Conservation (phyloP, 2,888 invertebrate species). For the Oeneis ivallda region DNA sequence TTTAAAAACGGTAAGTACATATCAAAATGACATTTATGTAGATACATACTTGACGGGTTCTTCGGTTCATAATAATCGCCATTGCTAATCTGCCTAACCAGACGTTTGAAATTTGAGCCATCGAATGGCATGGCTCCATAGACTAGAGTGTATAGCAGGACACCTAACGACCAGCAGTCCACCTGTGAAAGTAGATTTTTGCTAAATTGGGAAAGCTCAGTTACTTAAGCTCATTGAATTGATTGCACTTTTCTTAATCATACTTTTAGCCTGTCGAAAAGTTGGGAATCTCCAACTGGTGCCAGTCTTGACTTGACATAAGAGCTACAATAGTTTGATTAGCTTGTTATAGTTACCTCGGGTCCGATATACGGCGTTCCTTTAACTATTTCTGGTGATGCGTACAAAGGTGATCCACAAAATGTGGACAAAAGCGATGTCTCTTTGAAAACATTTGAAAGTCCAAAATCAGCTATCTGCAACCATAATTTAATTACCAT, state of each 20-base stretch:
- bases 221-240: not conserved
- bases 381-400: constrained; percentile 98
- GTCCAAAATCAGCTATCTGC: constrained; percentile 98
- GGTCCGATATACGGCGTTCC: constrained; percentile 98
- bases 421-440: constrained; percentile 93
- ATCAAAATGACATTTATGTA: not conserved
- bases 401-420: constrained; percentile 97
- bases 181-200: constrained; percentile 59
- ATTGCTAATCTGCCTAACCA: constrained; percentile 97
- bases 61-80: constrained; percentile 99
- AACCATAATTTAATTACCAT: constrained; percentile 39
- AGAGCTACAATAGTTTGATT: not conserved
- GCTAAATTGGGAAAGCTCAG: not conserved
- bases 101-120: constrained; percentile 97
- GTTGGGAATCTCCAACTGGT: too few species aligned
- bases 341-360: constrained; percentile 85
- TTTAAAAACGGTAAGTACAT: not conserved
- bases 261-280: too few species aligned
- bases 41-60: constrained; percentile 91
- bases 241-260: not conserved
- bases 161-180: constrained; percentile 97
- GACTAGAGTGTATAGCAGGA: constrained; percentile 97
- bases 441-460: constrained; percentile 97
- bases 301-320: too few species aligned
- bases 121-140: constrained; percentile 99